Conservation (phyloP, 2,797 vertebrate genomes). For the Danio kyathit region DNA sequence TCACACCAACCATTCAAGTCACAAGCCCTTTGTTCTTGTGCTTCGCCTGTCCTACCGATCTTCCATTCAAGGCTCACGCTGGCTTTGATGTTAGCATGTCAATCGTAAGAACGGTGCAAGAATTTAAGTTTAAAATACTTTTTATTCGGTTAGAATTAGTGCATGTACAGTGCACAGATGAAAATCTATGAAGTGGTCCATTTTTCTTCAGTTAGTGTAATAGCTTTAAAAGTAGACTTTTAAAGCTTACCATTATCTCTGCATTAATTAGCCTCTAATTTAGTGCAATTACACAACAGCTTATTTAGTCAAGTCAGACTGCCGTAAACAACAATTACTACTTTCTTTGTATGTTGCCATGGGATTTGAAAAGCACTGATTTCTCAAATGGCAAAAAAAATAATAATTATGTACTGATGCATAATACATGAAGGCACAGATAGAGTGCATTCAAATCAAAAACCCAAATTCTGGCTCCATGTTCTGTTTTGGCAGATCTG, state of each 20-base stretch:
- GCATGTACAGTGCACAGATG: too few relatives aligned
- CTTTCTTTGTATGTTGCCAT: not conserved
- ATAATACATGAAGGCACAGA: not conserved
- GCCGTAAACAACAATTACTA: constrained; percentile 18
- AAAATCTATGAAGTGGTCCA: not conserved
- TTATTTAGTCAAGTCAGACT: constrained; percentile 20
- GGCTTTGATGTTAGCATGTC: constrained; percentile 57
- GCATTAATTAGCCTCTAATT: constrained; percentile 48
- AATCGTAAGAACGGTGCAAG: constrained; percentile 30
- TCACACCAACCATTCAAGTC: constrained; percentile 42
- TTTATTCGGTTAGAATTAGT: not conserved
- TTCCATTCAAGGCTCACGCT: constrained; percentile 37
- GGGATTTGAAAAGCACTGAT: not conserved
- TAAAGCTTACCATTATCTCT: not conserved
- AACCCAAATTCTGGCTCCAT: not conserved
- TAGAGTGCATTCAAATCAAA: not conserved
- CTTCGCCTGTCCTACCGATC: constrained; percentile 39
- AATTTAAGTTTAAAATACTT: not conserved
- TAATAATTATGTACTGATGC: not conserved
- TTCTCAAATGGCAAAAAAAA: not conserved
- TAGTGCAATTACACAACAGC: constrained; percentile 43
- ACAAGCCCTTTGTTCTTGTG: constrained; percentile 46
- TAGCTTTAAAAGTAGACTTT: not conserved
- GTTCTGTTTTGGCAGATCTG: constrained; percentile 21
- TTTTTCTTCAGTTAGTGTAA: not conserved